These are phyloP conservation scores for Podocnemis expansa DNA, from an alignment of 2,113 vertebrate species.

Conservation along the genomic window DNA sequence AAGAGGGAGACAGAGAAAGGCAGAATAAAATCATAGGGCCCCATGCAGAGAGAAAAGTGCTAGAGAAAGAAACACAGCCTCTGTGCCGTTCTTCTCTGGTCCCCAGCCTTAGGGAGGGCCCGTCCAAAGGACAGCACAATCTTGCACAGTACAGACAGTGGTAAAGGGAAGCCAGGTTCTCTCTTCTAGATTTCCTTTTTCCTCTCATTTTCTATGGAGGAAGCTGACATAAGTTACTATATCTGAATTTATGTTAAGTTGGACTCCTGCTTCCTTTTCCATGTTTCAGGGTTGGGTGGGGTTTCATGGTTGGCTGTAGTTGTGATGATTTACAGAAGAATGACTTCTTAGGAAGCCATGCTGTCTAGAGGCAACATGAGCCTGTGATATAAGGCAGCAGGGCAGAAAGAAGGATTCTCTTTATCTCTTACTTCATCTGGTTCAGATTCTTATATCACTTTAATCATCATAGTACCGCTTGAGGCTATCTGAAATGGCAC, in stretches of 20 bases:
- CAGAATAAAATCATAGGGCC: neutral
- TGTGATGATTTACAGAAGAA: neutral
- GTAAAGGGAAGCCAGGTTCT: neutral
- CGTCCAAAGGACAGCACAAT: neutral
- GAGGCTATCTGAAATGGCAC: neutral
- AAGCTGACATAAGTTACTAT: neutral
- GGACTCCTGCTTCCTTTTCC: neutral
- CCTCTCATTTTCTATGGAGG: neutral
- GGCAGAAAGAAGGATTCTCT: neutral
- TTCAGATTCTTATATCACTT: neutral
- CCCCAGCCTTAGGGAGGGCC: neutral
- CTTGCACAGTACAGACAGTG: neutral
- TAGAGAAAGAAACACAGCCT: neutral
- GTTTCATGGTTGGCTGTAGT: neutral
- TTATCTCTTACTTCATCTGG: neutral
- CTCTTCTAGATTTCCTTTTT: neutral
- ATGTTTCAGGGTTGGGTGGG: neutral
- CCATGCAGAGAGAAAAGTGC: neutral
- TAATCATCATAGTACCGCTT: too few species aligned
- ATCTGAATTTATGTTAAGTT: neutral
- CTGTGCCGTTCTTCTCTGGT: neutral
- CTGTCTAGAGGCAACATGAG: neutral
- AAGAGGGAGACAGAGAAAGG: neutral
- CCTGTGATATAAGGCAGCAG: neutral
- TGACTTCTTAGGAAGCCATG: neutral